These are phyloP conservation scores for Oncorhynchus mykiss DNA, from an alignment of 2,113 vertebrate species.

Conservation along the genomic window DNA sequence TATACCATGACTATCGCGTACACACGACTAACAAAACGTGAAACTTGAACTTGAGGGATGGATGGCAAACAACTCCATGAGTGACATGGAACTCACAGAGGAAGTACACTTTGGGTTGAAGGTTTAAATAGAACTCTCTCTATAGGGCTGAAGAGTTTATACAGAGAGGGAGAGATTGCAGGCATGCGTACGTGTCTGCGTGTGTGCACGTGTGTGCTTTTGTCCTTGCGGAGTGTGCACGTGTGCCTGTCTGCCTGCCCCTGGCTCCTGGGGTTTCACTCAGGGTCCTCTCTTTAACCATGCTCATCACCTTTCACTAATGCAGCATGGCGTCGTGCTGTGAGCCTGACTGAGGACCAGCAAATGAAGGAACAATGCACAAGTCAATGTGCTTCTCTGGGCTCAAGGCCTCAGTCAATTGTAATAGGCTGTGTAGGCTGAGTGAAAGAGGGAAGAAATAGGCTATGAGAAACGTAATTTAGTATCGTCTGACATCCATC, in stretches of 20 bases:
- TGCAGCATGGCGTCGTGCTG: neutral
- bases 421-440: conserved; percentile 9
- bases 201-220: neutral
- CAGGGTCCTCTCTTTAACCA: no score
- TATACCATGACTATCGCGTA: no score
- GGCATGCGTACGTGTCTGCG: neutral
- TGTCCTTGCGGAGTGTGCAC: neutral
- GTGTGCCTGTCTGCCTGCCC: neutral
- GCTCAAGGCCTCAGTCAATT: conserved; percentile 13
- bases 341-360: neutral
- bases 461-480: no score
- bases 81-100: no score
- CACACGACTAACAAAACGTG: no score
- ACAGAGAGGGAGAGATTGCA: neutral
- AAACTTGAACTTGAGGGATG: no score
- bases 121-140: no score
- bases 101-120: no score
- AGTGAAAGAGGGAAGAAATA: conserved; percentile 6
- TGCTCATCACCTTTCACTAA: no score
- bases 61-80: no score
- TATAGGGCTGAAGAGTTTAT: neutral
- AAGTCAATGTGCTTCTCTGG: neutral
- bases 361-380: neutral
- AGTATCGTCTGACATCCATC: no score
- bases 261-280: neutral